Base-by-base conservation (phyloP, 2,888 invertebrate genomes). In the Hybos culiciformis region DNA sequence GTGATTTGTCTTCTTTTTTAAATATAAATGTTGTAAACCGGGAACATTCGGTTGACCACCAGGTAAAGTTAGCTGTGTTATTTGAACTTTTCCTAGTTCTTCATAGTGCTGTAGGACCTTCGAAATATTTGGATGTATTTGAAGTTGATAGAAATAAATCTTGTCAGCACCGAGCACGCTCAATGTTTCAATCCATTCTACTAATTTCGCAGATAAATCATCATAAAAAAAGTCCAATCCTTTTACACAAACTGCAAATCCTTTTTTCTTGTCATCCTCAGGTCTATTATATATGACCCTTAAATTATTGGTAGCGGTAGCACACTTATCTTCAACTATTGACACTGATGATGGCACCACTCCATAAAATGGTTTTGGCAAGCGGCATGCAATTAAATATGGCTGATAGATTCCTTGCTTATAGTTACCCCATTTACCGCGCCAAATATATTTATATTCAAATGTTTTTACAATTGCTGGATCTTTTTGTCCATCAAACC, bases 361-460 rank as follows among this genome's bases (percentile, higher is more conserved):
- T 45, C 77, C 72, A 42, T 76, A 74, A 62, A 82, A 81, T 15
- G 76, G 74, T 48, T 75, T 74, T 0, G 92, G 91, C 53, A 92
- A 75, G 59, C 85, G 83, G 66, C 92, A 92, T 18, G 90, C 87
- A 50, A 87, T 79, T 53, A 92, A 71, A 62, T 88, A 92, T 0
- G 92, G 91, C 67, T 92, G 91, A 62, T 88, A 85, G 50, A 90
- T 83, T 41, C 83, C 83, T 65, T 90, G 85, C 60, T 85, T 83
- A 68, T 88, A 88, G 67, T 91, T 91, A 46, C 91, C 91, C 92
- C 91, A 92, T 65, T 90, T 90, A 55, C 80, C 80, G 63, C 87
- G 85, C 92, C 92, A 92, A 53, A 91, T 85, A 63, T 91, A 91
- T 62, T 90, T 90, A 69, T 91, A 91, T 66, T 90, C 90, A 53